Base-by-base conservation (phyloP, 1,140 invertebrate species). In the Stegodyphus dumicola region DNA sequence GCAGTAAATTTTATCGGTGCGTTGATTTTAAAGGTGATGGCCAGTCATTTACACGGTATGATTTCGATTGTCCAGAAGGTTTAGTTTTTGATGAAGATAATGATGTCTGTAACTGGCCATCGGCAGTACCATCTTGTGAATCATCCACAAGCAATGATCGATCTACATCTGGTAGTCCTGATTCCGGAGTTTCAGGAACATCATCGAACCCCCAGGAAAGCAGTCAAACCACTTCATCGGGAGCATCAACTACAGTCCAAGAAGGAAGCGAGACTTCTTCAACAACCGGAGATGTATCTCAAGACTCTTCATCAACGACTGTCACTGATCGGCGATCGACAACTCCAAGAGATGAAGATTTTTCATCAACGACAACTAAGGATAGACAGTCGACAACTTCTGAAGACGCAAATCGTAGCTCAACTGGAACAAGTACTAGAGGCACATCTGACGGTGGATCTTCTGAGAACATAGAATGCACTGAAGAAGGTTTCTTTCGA, bases 401-500 rank as follows among this genome's bases (percentile, higher is more conserved):
- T 17, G 48, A 33, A 67, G 33, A 33, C 33, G 15, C 65, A 67
- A 33, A 7, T 54, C 6, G 10, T 49, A 54, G 48, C 15, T n/a
- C 66, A 6, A 74, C 77, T 15, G 33, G 6, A 2, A 7, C 11
- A 15, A 66, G 17, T 60, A 7, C 48, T 52, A 18, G 10, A 10
- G 51, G 77, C 0, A 60, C 85, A 49, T 52, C 52, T 54, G 51
- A 15, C 18, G 48, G 53, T 10, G 48, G 17, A 13, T 73, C 85
- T 33, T 75, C 77, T n/a, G 70, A 49, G 15, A 18, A 56, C 11
- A 52, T 75, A 18, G 65, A 90, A n/a, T 94, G 93, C 87, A 89
- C 88, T 6, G 83, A 91, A 80, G 92, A 92, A 88, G 95, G 94
- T 54, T 95, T 93, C 88, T 94, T 93, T 89, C 92, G 93, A 11